Conservation (phyloP, 2,113 vertebrate genomes). For the Cebus imitator region DNA sequence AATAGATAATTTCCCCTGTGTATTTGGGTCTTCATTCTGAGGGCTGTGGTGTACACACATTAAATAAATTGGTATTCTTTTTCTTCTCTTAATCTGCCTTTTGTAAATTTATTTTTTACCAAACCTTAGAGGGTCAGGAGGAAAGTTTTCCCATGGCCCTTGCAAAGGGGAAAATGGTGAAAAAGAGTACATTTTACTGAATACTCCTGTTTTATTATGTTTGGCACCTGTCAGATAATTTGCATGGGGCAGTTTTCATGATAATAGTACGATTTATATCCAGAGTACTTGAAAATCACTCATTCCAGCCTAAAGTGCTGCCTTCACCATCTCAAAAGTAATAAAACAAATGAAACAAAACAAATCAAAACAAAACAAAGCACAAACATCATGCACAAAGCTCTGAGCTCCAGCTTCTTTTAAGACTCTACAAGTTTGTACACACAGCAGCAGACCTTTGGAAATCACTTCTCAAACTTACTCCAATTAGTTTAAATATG, state of each 20-base stretch:
- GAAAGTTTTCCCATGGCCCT: too few species aligned
- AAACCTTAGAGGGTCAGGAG: too few species aligned
- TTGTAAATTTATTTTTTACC: too few species aligned
- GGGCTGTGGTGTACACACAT: too few species aligned
- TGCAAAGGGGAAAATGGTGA: not conserved
- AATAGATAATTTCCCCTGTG: too few species aligned
- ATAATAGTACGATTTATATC: not conserved
- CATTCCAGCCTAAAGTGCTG: not conserved
- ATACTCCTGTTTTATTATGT: not conserved
- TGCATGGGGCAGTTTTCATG: not conserved
- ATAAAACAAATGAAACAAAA: not conserved
- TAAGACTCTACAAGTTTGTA: not conserved
- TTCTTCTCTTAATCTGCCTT: too few species aligned
- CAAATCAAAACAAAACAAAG: not conserved
- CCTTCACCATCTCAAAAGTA: not conserved
- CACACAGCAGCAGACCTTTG: too few species aligned
- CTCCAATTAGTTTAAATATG: not conserved
- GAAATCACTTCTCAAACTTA: not conserved
- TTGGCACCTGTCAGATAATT: not conserved
- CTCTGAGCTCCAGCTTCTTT: not conserved
- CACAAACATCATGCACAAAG: not conserved
- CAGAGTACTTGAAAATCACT: not conserved
- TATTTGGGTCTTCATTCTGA: too few species aligned
- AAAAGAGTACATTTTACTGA: not conserved
- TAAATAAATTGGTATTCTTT: too few species aligned